Evolutionary conservation across 1,140 invertebrate species (phyloP).

Genomic region (Oreohelix idahoensis): DNA sequence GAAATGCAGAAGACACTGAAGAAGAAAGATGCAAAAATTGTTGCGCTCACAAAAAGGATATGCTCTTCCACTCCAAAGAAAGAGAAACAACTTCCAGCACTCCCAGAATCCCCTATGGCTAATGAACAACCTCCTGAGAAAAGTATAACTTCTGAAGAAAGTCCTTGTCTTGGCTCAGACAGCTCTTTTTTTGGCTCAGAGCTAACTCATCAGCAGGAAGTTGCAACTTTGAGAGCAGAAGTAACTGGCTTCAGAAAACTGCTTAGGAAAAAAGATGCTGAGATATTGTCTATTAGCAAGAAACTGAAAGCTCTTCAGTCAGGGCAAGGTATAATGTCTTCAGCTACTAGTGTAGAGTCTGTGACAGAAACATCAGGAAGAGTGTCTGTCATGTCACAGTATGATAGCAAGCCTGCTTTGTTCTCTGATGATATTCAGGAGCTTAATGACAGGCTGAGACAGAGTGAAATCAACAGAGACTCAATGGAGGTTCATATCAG

Average conservation of each 20-base stretch:
- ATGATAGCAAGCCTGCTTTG: conserved; percentile 4
- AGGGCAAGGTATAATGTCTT: conserved; percentile 2
- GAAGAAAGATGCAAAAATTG: conserved; percentile 49
- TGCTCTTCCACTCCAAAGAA: conserved; percentile 35
- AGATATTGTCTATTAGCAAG: conserved; percentile 30
- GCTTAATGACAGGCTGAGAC: conserved; percentile 21
- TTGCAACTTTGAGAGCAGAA: conserved; percentile 33
- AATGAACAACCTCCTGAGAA: neutral
- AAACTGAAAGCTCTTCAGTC: conserved; percentile 32
- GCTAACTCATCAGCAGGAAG: neutral
- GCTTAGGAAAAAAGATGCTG: conserved; percentile 45
- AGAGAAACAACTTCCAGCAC: neutral
- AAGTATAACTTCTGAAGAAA: neutral
- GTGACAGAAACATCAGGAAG: conserved; percentile 9
- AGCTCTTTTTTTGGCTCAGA: neutral
- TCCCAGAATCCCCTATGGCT: conserved; percentile 17
- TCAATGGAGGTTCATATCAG: neutral
- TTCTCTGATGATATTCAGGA: conserved; percentile 23
- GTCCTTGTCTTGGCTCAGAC: neutral
- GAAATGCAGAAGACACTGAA: conserved; percentile 46
- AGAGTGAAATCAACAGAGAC: conserved; percentile 9
- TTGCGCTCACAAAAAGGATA: conserved; percentile 38
- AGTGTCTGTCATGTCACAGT: neutral
- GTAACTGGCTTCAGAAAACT: conserved; percentile 29
- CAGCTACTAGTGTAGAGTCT: conserved; percentile 27